Conservation (phyloP, 2,797 vertebrate species). For the Xyrichtys novacula region DNA sequence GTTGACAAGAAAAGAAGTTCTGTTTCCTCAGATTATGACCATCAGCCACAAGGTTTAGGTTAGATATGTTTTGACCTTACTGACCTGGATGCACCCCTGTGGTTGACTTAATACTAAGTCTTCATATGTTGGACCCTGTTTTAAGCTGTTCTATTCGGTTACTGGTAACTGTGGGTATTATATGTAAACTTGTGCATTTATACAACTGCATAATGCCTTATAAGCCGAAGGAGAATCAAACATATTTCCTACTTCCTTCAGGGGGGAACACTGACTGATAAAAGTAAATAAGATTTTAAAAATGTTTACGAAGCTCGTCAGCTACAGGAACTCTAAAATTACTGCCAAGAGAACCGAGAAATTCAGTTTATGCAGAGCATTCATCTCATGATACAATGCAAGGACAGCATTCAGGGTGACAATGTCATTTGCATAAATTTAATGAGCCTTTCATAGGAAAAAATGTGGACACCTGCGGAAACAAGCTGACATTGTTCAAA, state of each 20-base stretch:
- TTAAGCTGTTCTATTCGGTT: slow-evolving; percentile 63
- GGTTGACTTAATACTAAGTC: too few species aligned
- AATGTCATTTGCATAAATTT: slow-evolving; percentile 80
- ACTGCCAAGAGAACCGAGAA: slow-evolving; percentile 40
- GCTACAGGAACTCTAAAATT: slow-evolving; percentile 23
- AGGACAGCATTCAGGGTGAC: slow-evolving; percentile 74
- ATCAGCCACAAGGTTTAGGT: too few species aligned
- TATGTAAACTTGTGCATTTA: slow-evolving; percentile 17
- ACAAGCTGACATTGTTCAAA: slow-evolving; percentile 80
- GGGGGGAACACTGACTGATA: slow-evolving; percentile 1
- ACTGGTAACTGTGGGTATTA: slow-evolving; percentile 53
- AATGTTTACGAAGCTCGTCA: slow-evolving; percentile 45
- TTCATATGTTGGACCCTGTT: too few species aligned
- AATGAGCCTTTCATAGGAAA: slow-evolving; percentile 74
- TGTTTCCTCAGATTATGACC: too few species aligned
- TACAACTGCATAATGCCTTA: slow-evolving; percentile 34
- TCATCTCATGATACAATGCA: slow-evolving; percentile 63
- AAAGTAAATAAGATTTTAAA: slow-evolving; percentile 27
- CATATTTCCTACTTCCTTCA: not conserved
- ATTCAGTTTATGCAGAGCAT: slow-evolving; percentile 44
- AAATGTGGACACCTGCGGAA: slow-evolving; percentile 69
- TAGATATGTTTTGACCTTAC: too few species aligned
- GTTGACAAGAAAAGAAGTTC: too few species aligned
- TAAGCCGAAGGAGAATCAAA: not conserved
- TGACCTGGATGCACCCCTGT: too few species aligned